Percentiles rank a stretch among this genome's conserved stretches.
Conservation (phyloP, 2,113 vertebrate genomes). For the Apeltes quadracus region DNA sequence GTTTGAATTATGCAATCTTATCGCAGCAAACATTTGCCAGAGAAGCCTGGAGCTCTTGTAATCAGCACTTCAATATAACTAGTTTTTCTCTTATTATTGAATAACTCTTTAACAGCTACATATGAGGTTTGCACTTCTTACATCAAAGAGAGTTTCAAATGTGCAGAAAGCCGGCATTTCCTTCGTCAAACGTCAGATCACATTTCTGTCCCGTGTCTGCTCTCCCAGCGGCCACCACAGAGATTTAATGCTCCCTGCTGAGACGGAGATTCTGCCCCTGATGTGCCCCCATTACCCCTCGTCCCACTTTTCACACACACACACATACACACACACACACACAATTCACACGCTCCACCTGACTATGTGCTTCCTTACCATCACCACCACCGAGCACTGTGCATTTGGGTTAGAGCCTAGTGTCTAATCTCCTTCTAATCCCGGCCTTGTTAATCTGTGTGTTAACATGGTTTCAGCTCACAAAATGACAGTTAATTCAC, state of each 20-base stretch:
- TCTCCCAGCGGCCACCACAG: not conserved
- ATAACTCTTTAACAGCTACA: not conserved
- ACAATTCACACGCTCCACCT: not conserved
- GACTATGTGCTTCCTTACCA: slow-evolving; percentile 21
- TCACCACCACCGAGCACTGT: not conserved
- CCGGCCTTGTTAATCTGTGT: slow-evolving; percentile 64
- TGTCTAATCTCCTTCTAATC: slow-evolving; percentile 72
- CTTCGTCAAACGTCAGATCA: slow-evolving; percentile 5
- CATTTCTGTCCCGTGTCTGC: not conserved
- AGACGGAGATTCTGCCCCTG: slow-evolving; percentile 16
- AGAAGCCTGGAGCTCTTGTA: not conserved
- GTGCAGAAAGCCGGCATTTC: not conserved
- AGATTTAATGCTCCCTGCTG: slow-evolving; percentile 52
- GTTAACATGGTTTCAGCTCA: slow-evolving; percentile 41
- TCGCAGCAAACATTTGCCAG: not conserved
- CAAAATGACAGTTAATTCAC: slow-evolving; percentile 31
- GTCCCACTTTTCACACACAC: not conserved
- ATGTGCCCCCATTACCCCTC: slow-evolving; percentile 19
- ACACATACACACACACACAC: not conserved
- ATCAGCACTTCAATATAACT: not conserved
- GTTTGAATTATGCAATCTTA: not conserved
- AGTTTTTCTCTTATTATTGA: not conserved
- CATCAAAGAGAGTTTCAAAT: not conserved
- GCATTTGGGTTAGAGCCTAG: slow-evolving; percentile 57
- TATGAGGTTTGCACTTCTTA: not conserved